Base-by-base conservation (phyloP, 37 sponge, comb jelly and placozoan species). In the Bolinopsis microptera region DNA sequence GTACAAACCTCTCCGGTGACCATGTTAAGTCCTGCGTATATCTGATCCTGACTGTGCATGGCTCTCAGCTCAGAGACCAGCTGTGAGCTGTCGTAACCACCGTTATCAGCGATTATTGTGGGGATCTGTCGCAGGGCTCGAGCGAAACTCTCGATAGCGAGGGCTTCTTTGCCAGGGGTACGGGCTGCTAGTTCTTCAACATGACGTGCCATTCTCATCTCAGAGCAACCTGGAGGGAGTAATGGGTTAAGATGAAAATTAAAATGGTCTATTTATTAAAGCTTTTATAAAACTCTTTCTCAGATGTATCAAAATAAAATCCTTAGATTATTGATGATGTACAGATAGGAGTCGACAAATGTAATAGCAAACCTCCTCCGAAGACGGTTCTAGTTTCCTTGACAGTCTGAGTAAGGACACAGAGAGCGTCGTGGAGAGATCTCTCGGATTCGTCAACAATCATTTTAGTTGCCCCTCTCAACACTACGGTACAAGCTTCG, bases 391-490 rank as follows among this genome's bases (percentile, higher is more conserved):
- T 95, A 0, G 97, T 95, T 93, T 99, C 99, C 92, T 96, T 97
- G 37, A 97, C 96, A n/a, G 97, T 99, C 93, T 97, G 99, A 8
- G 94, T 93, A 37, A 99, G 94, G 23, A 99, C 99, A 93, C 97
- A 97, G 16, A 99, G 95, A 33, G 99, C 99, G 83, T 99, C 99
- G 67, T 99, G 99, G 8, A 99, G 95, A 25, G 99, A 99, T 0
- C 99, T 93, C 67, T 99, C 97, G 0, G 97, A 94, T 93, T 99
- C 99, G 75, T 99, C 99, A 74, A 99, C 94, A 74, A 99, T 99
- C 96, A 97, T 97, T 92, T 99, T 95, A 0, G 99, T 99, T 33
- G 99, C 99, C 37, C 99, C 99, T 35, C 99, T 93, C 35, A 99
- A 75, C 32, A 99, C 97, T 35, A 99, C 94, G 67, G 97, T 96